A percentile compares a stretch with the other conserved stretches of the same genome.
These are phyloP conservation scores for Zingel zingel DNA, from an alignment of 2,113 vertebrate genomes.

Conservation along the genomic window DNA sequence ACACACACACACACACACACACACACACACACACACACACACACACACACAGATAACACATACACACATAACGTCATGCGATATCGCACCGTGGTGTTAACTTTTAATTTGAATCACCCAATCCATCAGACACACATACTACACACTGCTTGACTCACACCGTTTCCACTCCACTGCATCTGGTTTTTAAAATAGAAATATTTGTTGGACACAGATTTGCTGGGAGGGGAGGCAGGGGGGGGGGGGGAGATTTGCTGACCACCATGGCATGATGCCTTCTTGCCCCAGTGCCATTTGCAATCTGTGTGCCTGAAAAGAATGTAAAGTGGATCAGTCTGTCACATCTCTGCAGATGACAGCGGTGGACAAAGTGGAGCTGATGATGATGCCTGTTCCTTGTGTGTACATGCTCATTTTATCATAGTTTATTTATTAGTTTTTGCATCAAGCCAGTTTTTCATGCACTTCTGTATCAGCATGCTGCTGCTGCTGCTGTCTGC, in stretches of 20 bases:
- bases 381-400: neutral
- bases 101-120: slow-evolving; percentile 65
- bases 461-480: neutral
- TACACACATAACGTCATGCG: slow-evolving; percentile 23
- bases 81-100: slow-evolving; percentile 53
- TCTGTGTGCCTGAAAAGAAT: slow-evolving; percentile 42
- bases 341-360: slow-evolving; percentile 22
- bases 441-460: neutral
- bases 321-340: slow-evolving; percentile 75
- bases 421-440: neutral
- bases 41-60: neutral
- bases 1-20: slow-evolving; percentile 7
- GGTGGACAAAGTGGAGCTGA: neutral
- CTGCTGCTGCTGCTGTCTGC: slow-evolving; percentile 5
- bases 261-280: slow-evolving; percentile 63
- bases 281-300: slow-evolving; percentile 61
- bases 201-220: slow-evolving; percentile 59
- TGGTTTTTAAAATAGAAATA: slow-evolving; percentile 56
- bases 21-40: slow-evolving; percentile 31
- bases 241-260: slow-evolving; percentile 40
- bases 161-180: slow-evolving; percentile 58
- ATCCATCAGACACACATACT: slow-evolving; percentile 52
- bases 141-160: slow-evolving; percentile 31
- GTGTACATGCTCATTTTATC: neutral
- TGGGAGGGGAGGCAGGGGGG: too few relatives aligned